phyloP scores from a whole-genome alignment of 2,797 vertebrate species.

The Sebastes oblongus region DNA sequence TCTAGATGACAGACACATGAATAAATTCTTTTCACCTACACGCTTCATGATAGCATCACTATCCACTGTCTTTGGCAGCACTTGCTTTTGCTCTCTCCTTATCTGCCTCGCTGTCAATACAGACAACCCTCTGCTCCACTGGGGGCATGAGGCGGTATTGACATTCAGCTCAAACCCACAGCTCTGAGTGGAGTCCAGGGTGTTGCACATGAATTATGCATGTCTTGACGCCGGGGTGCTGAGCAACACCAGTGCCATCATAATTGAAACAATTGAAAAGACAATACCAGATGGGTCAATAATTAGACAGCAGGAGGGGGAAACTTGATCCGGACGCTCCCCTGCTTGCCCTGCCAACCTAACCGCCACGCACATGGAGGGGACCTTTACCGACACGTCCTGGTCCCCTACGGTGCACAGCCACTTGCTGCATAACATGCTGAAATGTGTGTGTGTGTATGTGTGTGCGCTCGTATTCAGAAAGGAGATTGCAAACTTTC shows the following conservation, averaged over 20 bases:
- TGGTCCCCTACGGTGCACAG: constrained; percentile 50
- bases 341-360: constrained; percentile 67
- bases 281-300: constrained; percentile 87
- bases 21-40: constrained; percentile 53
- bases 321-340: constrained; percentile 78
- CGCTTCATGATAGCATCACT: constrained; percentile 58
- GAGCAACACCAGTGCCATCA: constrained; percentile 85
- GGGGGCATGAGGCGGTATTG: constrained; percentile 80
- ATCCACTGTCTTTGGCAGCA: constrained; percentile 69
- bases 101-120: constrained; percentile 76
- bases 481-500: constrained; percentile 12
- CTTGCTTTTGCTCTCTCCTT: constrained; percentile 66
- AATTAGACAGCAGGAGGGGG: constrained; percentile 82
- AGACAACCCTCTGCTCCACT: constrained; percentile 72
- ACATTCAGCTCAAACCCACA: constrained; percentile 84
- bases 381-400: constrained; percentile 68
- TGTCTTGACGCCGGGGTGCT: constrained; percentile 80
- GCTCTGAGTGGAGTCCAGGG: constrained; percentile 81
- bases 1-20: constrained; percentile 8
- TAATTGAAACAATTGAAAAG: constrained; percentile 89
- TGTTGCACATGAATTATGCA: constrained; percentile 85
- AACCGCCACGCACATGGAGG: constrained; percentile 51
- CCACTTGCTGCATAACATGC: constrained; percentile 28
- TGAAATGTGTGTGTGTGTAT: constrained; percentile 12
- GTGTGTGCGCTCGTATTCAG: background rate